These are phyloP conservation scores for Acleris literana DNA, from an alignment of 2,888 invertebrate species.

Conservation along the genomic window DNA sequence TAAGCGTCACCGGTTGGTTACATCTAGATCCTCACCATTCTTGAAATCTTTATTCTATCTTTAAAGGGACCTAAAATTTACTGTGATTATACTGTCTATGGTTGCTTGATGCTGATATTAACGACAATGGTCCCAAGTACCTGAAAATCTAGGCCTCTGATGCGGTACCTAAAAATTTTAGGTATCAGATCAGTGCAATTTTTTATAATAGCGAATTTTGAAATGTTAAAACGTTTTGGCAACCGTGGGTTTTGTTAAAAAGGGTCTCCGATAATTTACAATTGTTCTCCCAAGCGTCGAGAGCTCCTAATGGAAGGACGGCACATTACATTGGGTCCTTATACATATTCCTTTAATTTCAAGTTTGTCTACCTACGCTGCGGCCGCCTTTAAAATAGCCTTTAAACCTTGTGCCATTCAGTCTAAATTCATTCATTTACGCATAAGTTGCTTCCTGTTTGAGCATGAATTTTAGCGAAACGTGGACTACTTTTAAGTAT, in stretches of 20 bases:
- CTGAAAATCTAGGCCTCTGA: slow-evolving; percentile 71
- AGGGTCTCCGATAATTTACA: slow-evolving; percentile 1
- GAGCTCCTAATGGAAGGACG: slow-evolving; percentile 66
- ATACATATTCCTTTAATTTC: slow-evolving; percentile 45
- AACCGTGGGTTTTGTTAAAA: slow-evolving; percentile 16
- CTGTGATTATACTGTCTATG: slow-evolving; percentile 66
- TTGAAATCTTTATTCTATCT: slow-evolving; percentile 55
- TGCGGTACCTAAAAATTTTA: slow-evolving; percentile 37
- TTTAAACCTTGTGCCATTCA: slow-evolving; percentile 46
- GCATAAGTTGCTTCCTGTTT: slow-evolving; percentile 42
- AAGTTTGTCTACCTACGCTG: slow-evolving; percentile 46
- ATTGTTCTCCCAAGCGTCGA: slow-evolving; percentile 48
- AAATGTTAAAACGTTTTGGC: slow-evolving; percentile 21
- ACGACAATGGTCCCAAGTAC: slow-evolving; percentile 79
- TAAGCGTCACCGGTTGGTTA: slow-evolving; percentile 80
- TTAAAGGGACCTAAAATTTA: slow-evolving; percentile 61
- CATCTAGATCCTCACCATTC: slow-evolving; percentile 66
- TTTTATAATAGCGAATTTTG: slow-evolving; percentile 2
- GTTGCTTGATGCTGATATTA: slow-evolving; percentile 70
- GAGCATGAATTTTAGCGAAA: slow-evolving; percentile 47
- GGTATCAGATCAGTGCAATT: slow-evolving; percentile 12
- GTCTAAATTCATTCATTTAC: slow-evolving; percentile 49
- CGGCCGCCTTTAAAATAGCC: slow-evolving; percentile 23
- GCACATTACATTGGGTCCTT: slow-evolving; percentile 61
- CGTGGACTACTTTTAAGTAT: slow-evolving; percentile 27